phyloP scores from a whole-genome alignment of 2,888 invertebrate species.

The Chydorus sphaericus region DNA sequence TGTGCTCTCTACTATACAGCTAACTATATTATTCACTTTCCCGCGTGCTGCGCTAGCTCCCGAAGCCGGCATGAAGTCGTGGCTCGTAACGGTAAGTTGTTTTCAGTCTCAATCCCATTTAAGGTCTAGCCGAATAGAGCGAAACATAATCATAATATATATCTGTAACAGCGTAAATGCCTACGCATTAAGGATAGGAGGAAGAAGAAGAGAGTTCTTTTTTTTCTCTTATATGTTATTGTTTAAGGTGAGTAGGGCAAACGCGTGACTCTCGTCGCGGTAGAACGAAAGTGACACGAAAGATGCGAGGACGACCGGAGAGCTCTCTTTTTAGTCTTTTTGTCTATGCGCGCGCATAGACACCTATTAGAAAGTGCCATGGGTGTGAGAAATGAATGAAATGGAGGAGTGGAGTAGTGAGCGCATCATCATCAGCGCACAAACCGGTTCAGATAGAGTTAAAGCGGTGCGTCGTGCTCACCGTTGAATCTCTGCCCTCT shows the following conservation, averaged over 20 bases:
- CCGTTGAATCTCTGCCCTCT: too few species aligned
- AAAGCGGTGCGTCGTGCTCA: too few species aligned
- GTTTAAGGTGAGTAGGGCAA: constrained; percentile 1
- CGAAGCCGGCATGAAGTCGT: neutral
- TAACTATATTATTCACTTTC: neutral
- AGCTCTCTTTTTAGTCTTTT: neutral
- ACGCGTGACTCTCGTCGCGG: neutral
- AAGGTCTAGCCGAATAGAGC: too few species aligned
- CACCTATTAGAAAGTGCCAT: neutral
- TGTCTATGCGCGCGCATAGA: neutral
- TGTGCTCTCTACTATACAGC: neutral
- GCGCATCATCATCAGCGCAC: too few species aligned
- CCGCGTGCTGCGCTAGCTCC: neutral
- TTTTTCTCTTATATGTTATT: neutral
- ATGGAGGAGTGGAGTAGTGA: too few species aligned
- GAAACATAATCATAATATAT: too few species aligned
- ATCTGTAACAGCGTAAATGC: too few species aligned
- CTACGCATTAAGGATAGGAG: neutral
- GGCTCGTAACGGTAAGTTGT: neutral
- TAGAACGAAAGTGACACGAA: constrained; percentile 2
- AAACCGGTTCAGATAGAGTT: too few species aligned
- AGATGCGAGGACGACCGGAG: neutral
- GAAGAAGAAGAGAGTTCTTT: neutral
- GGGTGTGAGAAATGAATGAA: too few species aligned
- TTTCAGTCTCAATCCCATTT: too few species aligned